These are phyloP conservation scores for Hippolais icterina DNA, from an alignment of 2,113 vertebrate species.

Conservation along the genomic window DNA sequence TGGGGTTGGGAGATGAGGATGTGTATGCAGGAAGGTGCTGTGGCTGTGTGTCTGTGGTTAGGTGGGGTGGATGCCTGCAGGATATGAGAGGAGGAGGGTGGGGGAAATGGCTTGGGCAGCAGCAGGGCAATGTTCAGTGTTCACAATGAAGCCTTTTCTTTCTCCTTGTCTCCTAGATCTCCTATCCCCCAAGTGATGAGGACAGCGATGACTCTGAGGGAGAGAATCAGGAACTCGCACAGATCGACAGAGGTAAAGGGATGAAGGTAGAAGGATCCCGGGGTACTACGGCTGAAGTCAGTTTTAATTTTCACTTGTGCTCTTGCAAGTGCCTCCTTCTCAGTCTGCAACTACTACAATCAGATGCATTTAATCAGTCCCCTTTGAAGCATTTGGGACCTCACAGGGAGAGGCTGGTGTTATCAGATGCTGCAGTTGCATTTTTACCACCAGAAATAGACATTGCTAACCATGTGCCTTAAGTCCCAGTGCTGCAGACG, in stretches of 20 bases:
- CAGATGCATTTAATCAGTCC: not conserved
- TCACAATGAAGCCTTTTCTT: not conserved
- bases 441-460: not conserved
- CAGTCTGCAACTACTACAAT: not conserved
- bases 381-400: not conserved
- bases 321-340: not conserved
- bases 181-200: constrained; percentile 86
- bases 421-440: not conserved
- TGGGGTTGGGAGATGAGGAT: not conserved
- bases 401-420: not conserved
- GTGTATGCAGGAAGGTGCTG: not conserved
- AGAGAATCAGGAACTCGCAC: constrained; percentile 92
- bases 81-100: not conserved
- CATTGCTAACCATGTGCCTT: not conserved
- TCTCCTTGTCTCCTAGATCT: constrained; percentile 79
- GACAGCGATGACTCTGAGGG: constrained; percentile 92
- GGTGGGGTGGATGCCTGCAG: not conserved
- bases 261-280: not conserved
- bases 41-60: not conserved
- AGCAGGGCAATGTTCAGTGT: not conserved
- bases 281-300: not conserved
- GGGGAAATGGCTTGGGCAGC: not conserved
- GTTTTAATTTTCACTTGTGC: not conserved
- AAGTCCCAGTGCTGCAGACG: not conserved
- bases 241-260: constrained; percentile 88